Evolutionary conservation across 2,797 vertebrate genomes (phyloP).

Genomic region (Anisognathus igniventris): DNA sequence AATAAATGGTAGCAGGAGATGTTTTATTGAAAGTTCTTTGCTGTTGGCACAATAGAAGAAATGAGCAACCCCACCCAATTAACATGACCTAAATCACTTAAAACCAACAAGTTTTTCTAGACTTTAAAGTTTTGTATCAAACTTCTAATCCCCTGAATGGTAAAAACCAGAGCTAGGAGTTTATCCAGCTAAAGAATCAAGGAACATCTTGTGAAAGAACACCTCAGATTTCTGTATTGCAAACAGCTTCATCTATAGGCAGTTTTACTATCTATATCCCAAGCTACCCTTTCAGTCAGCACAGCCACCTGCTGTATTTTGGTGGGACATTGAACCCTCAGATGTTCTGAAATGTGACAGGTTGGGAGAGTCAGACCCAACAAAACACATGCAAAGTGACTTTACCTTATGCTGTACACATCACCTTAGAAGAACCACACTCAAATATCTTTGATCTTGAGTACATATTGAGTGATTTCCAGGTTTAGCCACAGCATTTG

Average conservation of each 20-base stretch:
- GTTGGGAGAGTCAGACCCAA: not conserved
- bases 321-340: not conserved
- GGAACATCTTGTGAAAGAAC: not conserved
- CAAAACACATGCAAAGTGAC: not conserved
- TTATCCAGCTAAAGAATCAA: not conserved
- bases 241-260: not conserved
- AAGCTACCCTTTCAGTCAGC: not conserved
- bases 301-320: not conserved
- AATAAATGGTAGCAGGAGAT: not conserved
- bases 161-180: not conserved
- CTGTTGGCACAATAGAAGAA: not conserved
- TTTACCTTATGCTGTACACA: not conserved
- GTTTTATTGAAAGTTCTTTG: not conserved
- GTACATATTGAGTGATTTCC: not conserved
- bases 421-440: not conserved
- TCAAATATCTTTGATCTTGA: not conserved
- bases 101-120: not conserved
- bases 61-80: not conserved
- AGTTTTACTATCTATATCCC: not conserved
- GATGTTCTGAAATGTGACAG: not conserved
- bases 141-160: not conserved
- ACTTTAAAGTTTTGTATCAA: not conserved
- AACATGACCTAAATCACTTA: not conserved
- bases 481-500: not conserved
- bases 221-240: not conserved